Conservation (phyloP, 2,113 vertebrate genomes). For the Cardinalis cardinalis region DNA sequence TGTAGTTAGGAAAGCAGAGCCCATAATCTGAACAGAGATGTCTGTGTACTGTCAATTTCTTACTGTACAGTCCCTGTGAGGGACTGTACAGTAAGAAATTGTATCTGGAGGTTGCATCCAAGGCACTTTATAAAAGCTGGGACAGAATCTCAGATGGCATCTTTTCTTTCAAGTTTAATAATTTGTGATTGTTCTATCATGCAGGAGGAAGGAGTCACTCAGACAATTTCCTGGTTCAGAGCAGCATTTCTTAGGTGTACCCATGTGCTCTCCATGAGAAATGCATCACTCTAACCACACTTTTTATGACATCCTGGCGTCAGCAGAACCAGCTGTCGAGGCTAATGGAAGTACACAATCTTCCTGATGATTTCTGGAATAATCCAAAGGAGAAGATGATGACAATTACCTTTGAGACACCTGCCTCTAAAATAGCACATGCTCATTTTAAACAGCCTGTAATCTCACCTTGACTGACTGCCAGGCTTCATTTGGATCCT, state of each 20-base stretch:
- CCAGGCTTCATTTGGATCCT: constrained; percentile 61
- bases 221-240: constrained; percentile 12
- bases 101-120: not conserved
- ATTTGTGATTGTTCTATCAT: not conserved
- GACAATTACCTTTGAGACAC: constrained; percentile 64
- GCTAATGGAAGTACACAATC: constrained; percentile 62
- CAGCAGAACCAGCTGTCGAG: constrained; percentile 50
- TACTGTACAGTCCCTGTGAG: not conserved
- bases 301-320: constrained; percentile 28
- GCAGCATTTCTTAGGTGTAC: not conserved
- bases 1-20: not conserved
- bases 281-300: constrained; percentile 26
- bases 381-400: constrained; percentile 59
- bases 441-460: constrained; percentile 50
- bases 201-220: not conserved
- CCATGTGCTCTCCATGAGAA: constrained; percentile 14
- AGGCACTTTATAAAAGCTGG: not conserved
- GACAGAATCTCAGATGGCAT: not conserved
- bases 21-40: not conserved
- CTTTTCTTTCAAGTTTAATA: constrained; percentile 37
- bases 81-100: not conserved
- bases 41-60: too few relatives aligned
- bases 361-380: constrained; percentile 66
- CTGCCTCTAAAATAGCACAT: constrained; percentile 64
- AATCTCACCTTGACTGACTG: constrained; percentile 64